phyloP scores from a whole-genome alignment of 2,113 vertebrate genomes.

The Psophia crepitans region DNA sequence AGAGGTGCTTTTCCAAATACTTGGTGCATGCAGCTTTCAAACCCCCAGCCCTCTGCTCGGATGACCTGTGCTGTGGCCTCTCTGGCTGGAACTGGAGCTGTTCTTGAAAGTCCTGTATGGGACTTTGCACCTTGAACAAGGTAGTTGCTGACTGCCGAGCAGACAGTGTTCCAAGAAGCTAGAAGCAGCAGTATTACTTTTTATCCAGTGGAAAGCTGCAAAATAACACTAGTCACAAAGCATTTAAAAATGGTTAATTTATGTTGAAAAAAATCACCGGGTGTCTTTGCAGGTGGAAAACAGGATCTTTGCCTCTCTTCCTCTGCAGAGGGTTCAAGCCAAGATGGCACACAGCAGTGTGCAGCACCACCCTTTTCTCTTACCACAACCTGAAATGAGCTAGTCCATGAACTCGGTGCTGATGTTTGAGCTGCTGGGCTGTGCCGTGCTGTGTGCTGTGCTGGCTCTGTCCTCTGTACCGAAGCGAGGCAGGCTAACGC shows the following conservation, averaged over 20 bases:
- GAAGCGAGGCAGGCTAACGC: rapidly evolving
- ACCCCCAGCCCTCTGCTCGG: neutral
- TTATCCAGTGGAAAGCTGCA: neutral
- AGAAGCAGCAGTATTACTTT: constrained; percentile 26
- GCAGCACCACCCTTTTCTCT: neutral
- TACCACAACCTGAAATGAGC: neutral
- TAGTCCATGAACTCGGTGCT: neutral
- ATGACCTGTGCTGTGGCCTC: neutral
- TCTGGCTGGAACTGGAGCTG: neutral
- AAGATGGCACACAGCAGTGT: neutral
- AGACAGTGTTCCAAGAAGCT: neutral
- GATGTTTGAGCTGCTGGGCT: neutral
- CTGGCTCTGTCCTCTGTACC: neutral
- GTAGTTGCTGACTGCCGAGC: neutral
- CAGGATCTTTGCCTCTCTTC: neutral
- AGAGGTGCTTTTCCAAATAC: constrained; percentile 66
- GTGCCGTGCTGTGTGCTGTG: neutral
- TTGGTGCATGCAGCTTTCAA: constrained; percentile 58
- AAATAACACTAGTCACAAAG: constrained; percentile 60
- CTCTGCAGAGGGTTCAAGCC: neutral
- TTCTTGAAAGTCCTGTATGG: neutral
- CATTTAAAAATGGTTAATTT: constrained; percentile 45
- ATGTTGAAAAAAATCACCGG: neutral
- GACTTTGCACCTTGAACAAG: neutral
- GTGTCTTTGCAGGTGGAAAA: neutral